A percentile compares a stretch with the other conserved stretches of the same genome.
phyloP scores from a whole-genome alignment of 2,888 invertebrate genomes.

The Lacanobia oleracea region DNA sequence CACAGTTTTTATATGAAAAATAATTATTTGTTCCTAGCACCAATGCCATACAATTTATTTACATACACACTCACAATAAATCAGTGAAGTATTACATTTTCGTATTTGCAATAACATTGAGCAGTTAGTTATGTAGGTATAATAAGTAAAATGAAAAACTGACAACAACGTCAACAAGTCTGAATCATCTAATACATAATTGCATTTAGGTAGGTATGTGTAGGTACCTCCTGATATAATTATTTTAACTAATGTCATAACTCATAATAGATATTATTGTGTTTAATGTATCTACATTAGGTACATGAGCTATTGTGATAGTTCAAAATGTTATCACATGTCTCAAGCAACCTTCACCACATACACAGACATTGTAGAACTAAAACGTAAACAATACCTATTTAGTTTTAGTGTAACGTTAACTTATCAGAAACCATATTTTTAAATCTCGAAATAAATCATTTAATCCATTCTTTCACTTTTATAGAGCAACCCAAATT shows the following conservation, averaged over 20 bases:
- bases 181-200: not conserved
- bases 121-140: no score
- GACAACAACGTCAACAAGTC: not conserved
- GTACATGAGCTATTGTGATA: not conserved
- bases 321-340: slow-evolving; percentile 6
- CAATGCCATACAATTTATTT: not conserved
- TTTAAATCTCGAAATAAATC: not conserved
- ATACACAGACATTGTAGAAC: not conserved
- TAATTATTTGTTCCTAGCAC: not conserved
- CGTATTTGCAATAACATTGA: not conserved
- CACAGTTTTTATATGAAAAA: not conserved
- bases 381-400: not conserved
- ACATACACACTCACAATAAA: not conserved
- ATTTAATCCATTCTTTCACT: no score
- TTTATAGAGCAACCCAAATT: no score
- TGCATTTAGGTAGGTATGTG: not conserved
- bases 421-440: not conserved
- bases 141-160: no score
- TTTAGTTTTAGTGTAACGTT: not conserved
- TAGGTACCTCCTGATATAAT: not conserved
- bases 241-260: not conserved
- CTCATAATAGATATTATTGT: not conserved
- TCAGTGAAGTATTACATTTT: not conserved
- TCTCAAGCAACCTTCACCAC: not conserved
- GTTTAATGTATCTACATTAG: not conserved